A percentile compares a stretch with the other conserved stretches of the same genome.
Conservation (phyloP, 2,797 vertebrate species). For the Falco cherrug region DNA sequence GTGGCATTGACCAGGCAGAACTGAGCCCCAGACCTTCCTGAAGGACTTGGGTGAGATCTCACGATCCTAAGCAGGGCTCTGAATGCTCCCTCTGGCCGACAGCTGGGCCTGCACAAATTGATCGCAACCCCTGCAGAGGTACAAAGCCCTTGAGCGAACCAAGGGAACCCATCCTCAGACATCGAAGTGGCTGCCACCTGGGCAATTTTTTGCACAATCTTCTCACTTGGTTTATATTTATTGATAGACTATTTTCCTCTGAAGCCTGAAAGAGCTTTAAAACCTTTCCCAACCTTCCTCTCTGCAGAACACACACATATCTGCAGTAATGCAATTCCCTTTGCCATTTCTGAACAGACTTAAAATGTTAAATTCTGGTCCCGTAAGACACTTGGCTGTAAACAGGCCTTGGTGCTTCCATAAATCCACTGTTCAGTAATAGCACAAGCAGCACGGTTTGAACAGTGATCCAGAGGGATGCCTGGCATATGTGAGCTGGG, state of each 20-base stretch:
- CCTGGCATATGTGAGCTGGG: rapidly evolving
- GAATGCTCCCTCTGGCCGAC: rapidly evolving
- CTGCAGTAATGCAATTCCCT: neutral
- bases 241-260: neutral
- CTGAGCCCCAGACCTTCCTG: neutral
- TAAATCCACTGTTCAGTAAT: neutral
- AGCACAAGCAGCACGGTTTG: neutral
- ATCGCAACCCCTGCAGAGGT: neutral
- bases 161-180: neutral
- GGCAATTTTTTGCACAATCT: neutral
- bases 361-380: neutral
- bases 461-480: neutral
- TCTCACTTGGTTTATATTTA: neutral
- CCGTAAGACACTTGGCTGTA: neutral
- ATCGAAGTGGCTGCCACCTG: neutral
- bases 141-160: neutral
- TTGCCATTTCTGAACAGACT: neutral
- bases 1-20: neutral
- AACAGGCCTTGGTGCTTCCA: neutral
- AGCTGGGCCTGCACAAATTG: neutral
- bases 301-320: neutral
- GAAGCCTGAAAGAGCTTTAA: neutral
- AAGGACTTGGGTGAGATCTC: neutral
- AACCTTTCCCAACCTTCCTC: neutral
- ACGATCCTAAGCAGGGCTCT: neutral